Conservation (phyloP, 2,888 invertebrate genomes). For the Cyrtodaria siliqua region DNA sequence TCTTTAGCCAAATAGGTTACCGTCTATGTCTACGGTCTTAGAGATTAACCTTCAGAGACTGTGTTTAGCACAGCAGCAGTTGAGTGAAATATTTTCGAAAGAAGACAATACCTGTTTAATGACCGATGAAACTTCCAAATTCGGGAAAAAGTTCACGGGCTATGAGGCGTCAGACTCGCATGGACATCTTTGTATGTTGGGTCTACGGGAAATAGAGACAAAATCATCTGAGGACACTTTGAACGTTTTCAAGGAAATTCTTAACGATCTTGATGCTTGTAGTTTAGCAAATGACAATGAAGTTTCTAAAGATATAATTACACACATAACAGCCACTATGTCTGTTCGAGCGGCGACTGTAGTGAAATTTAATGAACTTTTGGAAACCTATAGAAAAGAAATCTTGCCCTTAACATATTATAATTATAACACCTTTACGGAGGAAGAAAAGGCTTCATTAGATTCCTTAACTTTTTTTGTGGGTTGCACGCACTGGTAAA, state of each 20-base stretch:
- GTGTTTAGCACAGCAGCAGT: slow-evolving; percentile 42
- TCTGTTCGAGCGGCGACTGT: slow-evolving; percentile 47
- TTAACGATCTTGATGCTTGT: too few species aligned
- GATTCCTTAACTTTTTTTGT: background rate
- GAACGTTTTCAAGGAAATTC: slow-evolving; percentile 23
- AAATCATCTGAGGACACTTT: slow-evolving; percentile 37
- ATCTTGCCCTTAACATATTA: slow-evolving; percentile 34
- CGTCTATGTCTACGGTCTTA: slow-evolving; percentile 31
- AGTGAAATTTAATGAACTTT: slow-evolving; percentile 33
- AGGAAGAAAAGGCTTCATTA: too few species aligned
- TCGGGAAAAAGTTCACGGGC: slow-evolving; percentile 52
- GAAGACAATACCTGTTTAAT: slow-evolving; percentile 30
- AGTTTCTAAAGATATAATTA: slow-evolving; percentile 28
- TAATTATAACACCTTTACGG: too few species aligned
- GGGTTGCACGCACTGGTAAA: slow-evolving; percentile 31
- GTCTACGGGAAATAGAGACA: slow-evolving; percentile 53
- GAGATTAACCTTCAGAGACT: slow-evolving; percentile 56
- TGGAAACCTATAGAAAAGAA: slow-evolving; percentile 36
- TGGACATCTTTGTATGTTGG: slow-evolving; percentile 50
- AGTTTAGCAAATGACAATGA: too few species aligned
- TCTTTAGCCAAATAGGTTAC: slow-evolving; percentile 32
- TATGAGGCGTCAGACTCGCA: slow-evolving; percentile 42
- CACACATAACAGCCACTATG: slow-evolving; percentile 35
- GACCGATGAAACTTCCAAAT: slow-evolving; percentile 55
- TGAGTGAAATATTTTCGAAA: slow-evolving; percentile 46